Evolutionary conservation across 2,113 vertebrate species (phyloP), one percentile per base, ranked within the genome.

Genomic region (Podarcis cretensis): DNA sequence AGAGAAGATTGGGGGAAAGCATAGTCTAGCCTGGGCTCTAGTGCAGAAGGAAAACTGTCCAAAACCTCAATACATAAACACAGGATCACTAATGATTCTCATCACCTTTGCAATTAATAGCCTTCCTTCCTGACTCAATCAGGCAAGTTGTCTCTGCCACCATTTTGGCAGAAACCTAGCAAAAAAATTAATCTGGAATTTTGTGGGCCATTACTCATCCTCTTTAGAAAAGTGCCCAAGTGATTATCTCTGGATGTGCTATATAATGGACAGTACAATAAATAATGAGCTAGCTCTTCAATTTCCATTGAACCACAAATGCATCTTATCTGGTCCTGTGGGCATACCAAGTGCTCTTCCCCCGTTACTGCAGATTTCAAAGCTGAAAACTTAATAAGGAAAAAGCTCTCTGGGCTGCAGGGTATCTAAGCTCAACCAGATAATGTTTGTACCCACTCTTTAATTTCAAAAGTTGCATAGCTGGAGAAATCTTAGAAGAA

Each of bases 221-320:
- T 74, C 23, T 87, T 80, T 35, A 80, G n/a, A 71, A 71, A 87
- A 73, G 65, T 30, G 32, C 54, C 32, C 77, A 73, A 81, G 25
- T 37, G 48, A 80, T 32, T 69, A 81, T 73, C 13, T 59, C 14
- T 48, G 10, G 35, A 37, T 81, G 23, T 71, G 23, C 27, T 74
- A 40, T 63, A n/a, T 82, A 87, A 74, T 81, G 69, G 78, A 81
- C n/a, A 57, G 32, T 30, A 59, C 40, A 86, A 79, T 86, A 68
- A 81, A 73, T 54, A 80, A 71, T 63, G 9, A 87, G 25, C 21
- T 81, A 73, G 6, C 63, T 81, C 32, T 73, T 81, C 48, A 63
- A 30, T 81, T 81, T 74, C n/a, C 18, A 82, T 40, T 25, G 18
- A 74, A 65, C 35, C 73, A 85, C 23, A 76, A 63, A 40, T 63